phyloP scores from a whole-genome alignment of 2,888 invertebrate species.

The Brachynemurus nebulosus region DNA sequence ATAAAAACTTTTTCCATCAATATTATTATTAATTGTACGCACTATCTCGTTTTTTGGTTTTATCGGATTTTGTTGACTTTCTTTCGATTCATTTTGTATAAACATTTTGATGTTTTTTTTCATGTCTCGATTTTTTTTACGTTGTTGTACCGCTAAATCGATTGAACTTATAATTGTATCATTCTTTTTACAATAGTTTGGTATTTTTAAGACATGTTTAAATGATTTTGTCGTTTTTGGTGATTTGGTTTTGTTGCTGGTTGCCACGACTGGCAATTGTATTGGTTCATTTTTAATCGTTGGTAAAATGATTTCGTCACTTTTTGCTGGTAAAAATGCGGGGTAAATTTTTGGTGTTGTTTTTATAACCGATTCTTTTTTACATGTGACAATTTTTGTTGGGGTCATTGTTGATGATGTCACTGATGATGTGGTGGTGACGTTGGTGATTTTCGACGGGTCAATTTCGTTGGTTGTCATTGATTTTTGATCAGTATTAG shows the following conservation, averaged over 20 bases:
- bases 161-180: slow-evolving; percentile 26
- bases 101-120: no score
- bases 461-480: slow-evolving; percentile 27
- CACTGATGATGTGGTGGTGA: no score
- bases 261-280: not conserved
- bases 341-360: not conserved
- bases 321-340: not conserved
- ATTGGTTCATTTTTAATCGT: not conserved
- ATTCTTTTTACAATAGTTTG: slow-evolving; percentile 18
- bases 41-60: not conserved
- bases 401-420: no score
- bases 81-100: no score
- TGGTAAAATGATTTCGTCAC: not conserved
- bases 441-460: slow-evolving; percentile 27
- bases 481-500: slow-evolving; percentile 23
- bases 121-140: slow-evolving; percentile 23
- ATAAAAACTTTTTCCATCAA: slow-evolving; percentile 8
- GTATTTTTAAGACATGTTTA: slow-evolving; percentile 28
- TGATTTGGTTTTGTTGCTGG: not conserved
- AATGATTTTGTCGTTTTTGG: slow-evolving; percentile 16
- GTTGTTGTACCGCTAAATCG: slow-evolving; percentile 28
- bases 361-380: no score
- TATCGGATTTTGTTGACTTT: not conserved
- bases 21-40: slow-evolving; percentile 4
- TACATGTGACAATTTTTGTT: not conserved